These are phyloP conservation scores for Marasmarcha lunaedactyla DNA, from an alignment of 2,888 invertebrate genomes.

Conservation along the genomic window DNA sequence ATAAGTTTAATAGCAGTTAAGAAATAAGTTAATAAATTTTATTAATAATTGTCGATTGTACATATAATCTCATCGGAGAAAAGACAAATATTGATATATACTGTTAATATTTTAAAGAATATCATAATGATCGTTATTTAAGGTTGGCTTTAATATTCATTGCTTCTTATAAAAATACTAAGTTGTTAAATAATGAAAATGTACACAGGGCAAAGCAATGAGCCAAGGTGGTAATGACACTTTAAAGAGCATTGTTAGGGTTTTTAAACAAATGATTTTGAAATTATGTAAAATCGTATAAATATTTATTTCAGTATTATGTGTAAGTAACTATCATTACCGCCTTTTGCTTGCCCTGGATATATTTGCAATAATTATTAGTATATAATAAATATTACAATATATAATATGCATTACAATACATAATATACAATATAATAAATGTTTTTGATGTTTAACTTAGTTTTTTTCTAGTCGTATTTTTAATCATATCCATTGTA, in stretches of 20 bases:
- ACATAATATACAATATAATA: no score
- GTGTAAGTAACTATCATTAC: constrained; percentile 24
- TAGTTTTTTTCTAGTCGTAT: no score
- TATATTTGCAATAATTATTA: constrained; percentile 21
- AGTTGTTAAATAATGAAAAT: constrained; percentile 10
- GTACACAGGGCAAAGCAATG: constrained; percentile 36
- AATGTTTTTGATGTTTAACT: no score
- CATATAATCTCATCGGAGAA: constrained; percentile 13
- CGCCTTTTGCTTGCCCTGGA: constrained; percentile 44
- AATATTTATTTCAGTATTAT: not conserved
- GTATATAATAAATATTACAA: constrained; percentile 25
- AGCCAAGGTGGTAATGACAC: constrained; percentile 45
- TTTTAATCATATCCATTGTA: no score
- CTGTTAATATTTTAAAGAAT: constrained; percentile 42
- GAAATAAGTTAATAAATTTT: no score
- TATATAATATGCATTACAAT: no score
- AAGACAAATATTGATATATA: constrained; percentile 52
- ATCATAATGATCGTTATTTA: constrained; percentile 12
- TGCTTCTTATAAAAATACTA: no score
- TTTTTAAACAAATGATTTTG: not conserved
- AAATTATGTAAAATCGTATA: constrained; percentile 4
- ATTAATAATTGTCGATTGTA: constrained; percentile 12
- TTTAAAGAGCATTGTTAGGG: not conserved
- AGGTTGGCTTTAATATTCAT: no score
- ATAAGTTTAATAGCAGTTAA: no score